phyloP scores from a whole-genome alignment of 53 echinoderm and acorn worm genomes.

The Stichopus horrens region DNA sequence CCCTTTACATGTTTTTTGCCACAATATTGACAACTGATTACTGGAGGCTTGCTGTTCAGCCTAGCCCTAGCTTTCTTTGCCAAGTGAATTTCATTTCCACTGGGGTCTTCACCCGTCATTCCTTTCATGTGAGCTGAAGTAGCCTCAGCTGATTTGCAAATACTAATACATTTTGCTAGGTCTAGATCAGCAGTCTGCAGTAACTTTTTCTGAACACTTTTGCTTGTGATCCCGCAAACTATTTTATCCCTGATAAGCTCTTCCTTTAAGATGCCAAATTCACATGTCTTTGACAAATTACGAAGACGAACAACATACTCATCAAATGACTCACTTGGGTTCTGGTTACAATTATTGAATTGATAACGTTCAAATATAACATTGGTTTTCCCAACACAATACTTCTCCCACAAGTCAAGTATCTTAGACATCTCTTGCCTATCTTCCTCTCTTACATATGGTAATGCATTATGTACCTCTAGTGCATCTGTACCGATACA shows the following conservation, averaged over 20 bases:
- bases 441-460: constrained; percentile 54
- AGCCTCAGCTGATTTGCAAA: constrained; percentile 25
- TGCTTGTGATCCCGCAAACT: constrained; percentile 20
- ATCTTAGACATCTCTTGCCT: constrained; percentile 49
- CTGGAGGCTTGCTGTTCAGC: not conserved
- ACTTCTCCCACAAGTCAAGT: constrained; percentile 49
- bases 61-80: constrained; percentile 2
- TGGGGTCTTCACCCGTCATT: not conserved
- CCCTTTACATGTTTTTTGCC: constrained; percentile 33
- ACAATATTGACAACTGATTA: constrained; percentile 31
- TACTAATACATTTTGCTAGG: constrained; percentile 33
- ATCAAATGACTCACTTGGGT: constrained; percentile 7
- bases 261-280: constrained; percentile 9
- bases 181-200: constrained; percentile 31
- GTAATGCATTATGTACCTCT: constrained; percentile 52
- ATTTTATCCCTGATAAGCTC: constrained; percentile 13
- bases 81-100: constrained; percentile 13
- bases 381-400: constrained; percentile 25
- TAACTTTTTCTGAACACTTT: constrained; percentile 12
- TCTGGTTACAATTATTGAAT: constrained; percentile 1
- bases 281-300: not conserved
- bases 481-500: constrained; percentile 53
- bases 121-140: constrained; percentile 1
- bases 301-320: constrained; percentile 6
- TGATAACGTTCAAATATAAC: constrained; percentile 12